These are phyloP conservation scores for Ophion obscuratus DNA, from an alignment of 2,888 invertebrate species.

Conservation along the genomic window DNA sequence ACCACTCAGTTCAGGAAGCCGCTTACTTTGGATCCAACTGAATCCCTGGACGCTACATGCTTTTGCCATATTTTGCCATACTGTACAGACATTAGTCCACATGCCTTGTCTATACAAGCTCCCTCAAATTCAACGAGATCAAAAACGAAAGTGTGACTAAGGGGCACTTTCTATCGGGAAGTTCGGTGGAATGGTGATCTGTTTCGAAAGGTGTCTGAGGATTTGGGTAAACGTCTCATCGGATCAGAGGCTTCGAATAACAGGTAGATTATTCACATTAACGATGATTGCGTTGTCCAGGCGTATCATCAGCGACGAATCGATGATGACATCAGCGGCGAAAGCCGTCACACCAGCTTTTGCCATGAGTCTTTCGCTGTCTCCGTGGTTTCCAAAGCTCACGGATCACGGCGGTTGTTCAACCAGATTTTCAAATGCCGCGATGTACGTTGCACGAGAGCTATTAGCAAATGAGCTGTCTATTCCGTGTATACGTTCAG, in stretches of 20 bases:
- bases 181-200: not conserved
- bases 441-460: conserved; percentile 69
- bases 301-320: conserved; percentile 15
- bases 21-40: not conserved
- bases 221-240: not conserved
- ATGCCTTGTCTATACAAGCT: no score
- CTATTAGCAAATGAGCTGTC: conserved; percentile 76
- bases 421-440: conserved; percentile 65
- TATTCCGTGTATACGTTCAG: conserved; percentile 66
- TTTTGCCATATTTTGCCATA: no score
- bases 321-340: conserved; percentile 21
- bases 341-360: not conserved
- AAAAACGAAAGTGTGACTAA: no score
- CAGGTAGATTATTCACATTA: conserved; percentile 16
- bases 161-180: no score
- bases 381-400: conserved; percentile 6
- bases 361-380: conserved; percentile 7
- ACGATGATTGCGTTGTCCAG: conserved; percentile 12
- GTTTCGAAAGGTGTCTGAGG: not conserved
- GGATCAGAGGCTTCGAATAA: not conserved
- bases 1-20: no score
- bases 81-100: no score
- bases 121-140: no score
- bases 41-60: not conserved
- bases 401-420: conserved; percentile 6